Percentiles rank a stretch among this genome's conserved stretches.
Evolutionary conservation across 2,113 vertebrate genomes (phyloP).

Genomic region (Daphoenositta chrysoptera): DNA sequence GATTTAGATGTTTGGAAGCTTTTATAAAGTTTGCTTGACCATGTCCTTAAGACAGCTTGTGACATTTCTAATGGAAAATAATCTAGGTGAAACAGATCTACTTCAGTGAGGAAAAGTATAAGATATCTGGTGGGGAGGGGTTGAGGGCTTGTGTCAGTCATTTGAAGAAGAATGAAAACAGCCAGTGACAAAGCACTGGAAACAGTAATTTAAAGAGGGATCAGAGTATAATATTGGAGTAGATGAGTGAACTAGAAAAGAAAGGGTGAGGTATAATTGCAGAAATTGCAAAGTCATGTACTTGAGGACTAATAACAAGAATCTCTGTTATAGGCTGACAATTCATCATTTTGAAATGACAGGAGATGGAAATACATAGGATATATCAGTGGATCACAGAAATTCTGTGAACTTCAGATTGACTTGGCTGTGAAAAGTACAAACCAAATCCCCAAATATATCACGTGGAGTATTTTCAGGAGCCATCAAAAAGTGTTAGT

Average conservation of each 20-base stretch:
- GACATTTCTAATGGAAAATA: background rate
- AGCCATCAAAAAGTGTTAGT: background rate
- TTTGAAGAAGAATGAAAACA: background rate
- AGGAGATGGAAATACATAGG: background rate
- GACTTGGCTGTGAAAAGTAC: background rate
- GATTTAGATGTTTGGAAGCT: background rate
- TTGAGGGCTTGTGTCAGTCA: background rate
- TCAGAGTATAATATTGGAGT: background rate
- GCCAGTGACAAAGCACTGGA: background rate
- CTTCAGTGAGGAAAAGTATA: background rate
- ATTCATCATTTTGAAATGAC: slow-evolving; percentile 7
- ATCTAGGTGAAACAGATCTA: background rate
- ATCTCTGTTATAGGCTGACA: background rate
- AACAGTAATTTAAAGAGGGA: background rate
- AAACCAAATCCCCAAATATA: background rate
- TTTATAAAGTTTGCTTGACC: background rate
- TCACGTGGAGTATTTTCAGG: background rate
- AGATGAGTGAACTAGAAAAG: background rate
- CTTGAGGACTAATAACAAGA: background rate
- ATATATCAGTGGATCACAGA: background rate
- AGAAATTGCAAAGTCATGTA: background rate
- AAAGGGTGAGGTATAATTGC: background rate
- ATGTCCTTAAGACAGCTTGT: background rate
- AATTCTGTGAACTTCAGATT: background rate
- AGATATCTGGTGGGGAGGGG: background rate